Base-by-base conservation (phyloP, 2,113 vertebrate species). In the Myodes glareolus region DNA sequence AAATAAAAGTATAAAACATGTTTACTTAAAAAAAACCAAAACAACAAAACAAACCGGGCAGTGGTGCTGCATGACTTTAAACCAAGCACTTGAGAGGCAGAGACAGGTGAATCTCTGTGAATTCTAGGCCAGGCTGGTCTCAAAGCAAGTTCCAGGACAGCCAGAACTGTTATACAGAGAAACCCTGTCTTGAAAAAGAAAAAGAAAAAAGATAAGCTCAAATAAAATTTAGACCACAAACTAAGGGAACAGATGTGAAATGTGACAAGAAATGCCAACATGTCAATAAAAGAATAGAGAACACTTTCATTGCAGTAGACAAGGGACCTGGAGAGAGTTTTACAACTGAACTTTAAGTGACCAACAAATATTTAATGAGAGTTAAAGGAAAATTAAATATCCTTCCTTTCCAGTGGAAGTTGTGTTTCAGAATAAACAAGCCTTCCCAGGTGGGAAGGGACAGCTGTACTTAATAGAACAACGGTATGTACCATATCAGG, bases 1-100 rank as follows among this genome's bases (percentile, higher is more conserved):
- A 72, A 89, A 75, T 89, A 85, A 91, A 93, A 93, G 63, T 72
- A 80, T 86, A 81, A 94, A 92, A 72, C 5, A 25, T 76, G 5
- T 81, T n/a, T 86, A 58, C 39, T 58, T 47, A 8, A 63, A 63
- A 47, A 47, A 47, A 47, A 47, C n/a, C n/a, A n/a, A n/a, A n/a
- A n/a, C n/a, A n/a, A n/a, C n/a, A n/a, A n/a, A n/a, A n/a, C n/a
- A n/a, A n/a, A n/a, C n/a, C n/a, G n/a, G n/a, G 70, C 36, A 4
- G 19, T 72, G 70, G 70, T 3, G 9, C 9, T 0, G 0, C 70
- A 72, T 23, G 36, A 8, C 19, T 23, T 72, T 72, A 73, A 39
- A 10, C 19, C n/a, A 36, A 73, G n/a, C 19, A 73, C n/a, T 39
- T 73, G 70, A 19, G 3, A 73, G n/a, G 19, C n/a, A 21, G 36